Evolutionary conservation across 1,140 invertebrate species (phyloP).

Genomic region (Trachelipus rathkii): DNA sequence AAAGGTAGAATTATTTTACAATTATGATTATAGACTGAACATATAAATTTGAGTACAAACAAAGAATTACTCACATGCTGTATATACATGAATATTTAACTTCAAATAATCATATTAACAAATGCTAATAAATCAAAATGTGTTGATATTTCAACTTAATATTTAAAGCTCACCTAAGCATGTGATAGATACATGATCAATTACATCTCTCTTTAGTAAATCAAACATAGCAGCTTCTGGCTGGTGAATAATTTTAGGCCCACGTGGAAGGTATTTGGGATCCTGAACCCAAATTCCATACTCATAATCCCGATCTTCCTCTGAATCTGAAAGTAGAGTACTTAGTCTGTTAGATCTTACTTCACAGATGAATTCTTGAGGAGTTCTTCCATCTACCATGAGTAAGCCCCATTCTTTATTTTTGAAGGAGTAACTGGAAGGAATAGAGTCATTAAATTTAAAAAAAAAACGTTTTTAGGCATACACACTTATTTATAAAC

Average conservation of each 20-base stretch:
- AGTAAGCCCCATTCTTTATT: conserved; percentile 75
- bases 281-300: conserved; percentile 75
- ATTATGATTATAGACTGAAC: no score
- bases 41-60: no score
- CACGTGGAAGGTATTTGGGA: conserved; percentile 71
- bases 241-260: conserved; percentile 82
- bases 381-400: conserved; percentile 68
- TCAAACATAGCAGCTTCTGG: conserved; percentile 78
- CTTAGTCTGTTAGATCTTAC: conserved; percentile 61
- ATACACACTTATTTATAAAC: no score
- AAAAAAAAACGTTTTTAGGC: no score
- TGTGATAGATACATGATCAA: conserved; percentile 69
- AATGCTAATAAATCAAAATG: no score
- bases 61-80: no score
- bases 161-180: conserved; percentile 49
- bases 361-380: conserved; percentile 83
- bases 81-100: no score
- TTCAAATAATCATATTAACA: no score
- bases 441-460: conserved; percentile 1
- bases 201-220: conserved; percentile 63
- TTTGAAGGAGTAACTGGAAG: conserved; percentile 47
- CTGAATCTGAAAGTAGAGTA: conserved; percentile 55
- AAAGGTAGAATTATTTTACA: no score
- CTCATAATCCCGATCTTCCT: conserved; percentile 69
- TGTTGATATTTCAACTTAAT: no score